phyloP scores from a whole-genome alignment of 2,113 vertebrate species.

The Catharus bicknelli region DNA sequence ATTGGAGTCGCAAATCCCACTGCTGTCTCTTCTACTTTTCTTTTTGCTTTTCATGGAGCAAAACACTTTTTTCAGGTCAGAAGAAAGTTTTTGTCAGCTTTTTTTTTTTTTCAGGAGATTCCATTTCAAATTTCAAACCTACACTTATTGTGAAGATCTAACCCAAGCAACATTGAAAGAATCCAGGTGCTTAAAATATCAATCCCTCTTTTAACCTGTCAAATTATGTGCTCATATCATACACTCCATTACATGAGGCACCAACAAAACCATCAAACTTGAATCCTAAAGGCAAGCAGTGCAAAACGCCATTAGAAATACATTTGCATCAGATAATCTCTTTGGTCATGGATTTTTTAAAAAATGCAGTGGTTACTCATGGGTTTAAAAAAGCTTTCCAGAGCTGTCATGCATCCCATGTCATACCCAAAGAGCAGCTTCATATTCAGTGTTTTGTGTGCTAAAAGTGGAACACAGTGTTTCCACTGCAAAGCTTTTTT shows the following conservation, averaged over 20 bases:
- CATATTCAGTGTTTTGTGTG: background rate
- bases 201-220: background rate
- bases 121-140: background rate
- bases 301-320: slow-evolving; percentile 1
- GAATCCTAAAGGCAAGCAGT: background rate
- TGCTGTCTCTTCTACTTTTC: accelerated
- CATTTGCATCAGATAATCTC: background rate
- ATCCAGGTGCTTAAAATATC: background rate
- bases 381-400: background rate
- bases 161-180: background rate
- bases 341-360: background rate
- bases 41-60: background rate
- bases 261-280: background rate
- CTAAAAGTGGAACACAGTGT: background rate
- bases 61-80: background rate
- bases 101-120: background rate
- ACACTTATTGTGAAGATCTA: background rate
- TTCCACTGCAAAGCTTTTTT: background rate
- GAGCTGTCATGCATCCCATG: background rate
- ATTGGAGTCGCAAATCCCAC: background rate
- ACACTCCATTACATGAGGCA: background rate
- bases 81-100: background rate
- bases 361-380: background rate
- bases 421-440: background rate
- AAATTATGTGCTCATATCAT: background rate